Conservation (phyloP, 2,113 vertebrate genomes). For the Scolopax mira region DNA sequence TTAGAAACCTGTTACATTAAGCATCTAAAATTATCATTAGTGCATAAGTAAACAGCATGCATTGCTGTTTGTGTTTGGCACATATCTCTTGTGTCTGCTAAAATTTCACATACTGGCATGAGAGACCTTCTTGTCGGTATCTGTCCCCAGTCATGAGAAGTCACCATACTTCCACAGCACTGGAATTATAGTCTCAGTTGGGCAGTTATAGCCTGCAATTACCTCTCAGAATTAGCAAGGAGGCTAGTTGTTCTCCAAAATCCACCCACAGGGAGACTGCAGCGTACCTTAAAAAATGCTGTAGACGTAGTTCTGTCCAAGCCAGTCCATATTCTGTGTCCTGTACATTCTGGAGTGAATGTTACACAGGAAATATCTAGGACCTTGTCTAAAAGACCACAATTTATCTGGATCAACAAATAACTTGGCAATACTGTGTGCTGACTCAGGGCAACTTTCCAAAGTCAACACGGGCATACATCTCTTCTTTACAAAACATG, state of each 20-base stretch:
- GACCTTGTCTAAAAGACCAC: background rate
- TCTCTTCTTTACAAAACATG: background rate
- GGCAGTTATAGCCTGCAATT: background rate
- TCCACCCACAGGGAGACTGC: background rate
- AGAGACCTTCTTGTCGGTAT: accelerated
- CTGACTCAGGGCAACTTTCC: background rate
- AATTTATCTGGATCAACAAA: background rate
- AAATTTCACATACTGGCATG: background rate
- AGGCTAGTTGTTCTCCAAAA: background rate
- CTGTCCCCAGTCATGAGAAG: background rate
- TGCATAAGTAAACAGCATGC: background rate
- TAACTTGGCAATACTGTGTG: background rate
- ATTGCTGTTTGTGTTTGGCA: background rate
- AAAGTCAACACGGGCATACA: background rate
- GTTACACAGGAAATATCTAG: background rate
- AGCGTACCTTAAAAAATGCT: background rate
- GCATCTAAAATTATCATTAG: background rate
- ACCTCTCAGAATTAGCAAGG: background rate
- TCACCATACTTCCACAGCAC: background rate
- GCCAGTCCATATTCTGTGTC: background rate
- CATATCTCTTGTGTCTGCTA: background rate
- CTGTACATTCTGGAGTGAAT: background rate
- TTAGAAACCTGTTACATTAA: background rate
- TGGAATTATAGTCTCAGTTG: background rate
- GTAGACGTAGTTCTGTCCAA: background rate